These are phyloP conservation scores for Centropus bengalensis DNA, from an alignment of 2,113 vertebrate species.

Conservation along the genomic window DNA sequence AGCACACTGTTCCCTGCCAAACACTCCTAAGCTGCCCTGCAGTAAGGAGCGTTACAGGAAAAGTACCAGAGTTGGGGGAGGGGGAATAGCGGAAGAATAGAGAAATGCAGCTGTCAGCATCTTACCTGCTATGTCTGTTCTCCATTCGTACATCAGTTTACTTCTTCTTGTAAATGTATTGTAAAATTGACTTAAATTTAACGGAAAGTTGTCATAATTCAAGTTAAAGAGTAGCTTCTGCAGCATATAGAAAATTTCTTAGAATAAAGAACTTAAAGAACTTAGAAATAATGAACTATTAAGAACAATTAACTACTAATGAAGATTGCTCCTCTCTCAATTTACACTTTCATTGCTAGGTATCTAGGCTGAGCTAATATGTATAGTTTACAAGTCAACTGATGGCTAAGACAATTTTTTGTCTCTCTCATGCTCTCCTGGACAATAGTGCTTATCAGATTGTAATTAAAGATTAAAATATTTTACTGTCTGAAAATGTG, in stretches of 20 bases:
- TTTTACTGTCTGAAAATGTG: not conserved
- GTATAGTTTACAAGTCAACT: not conserved
- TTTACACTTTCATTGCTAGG: not conserved
- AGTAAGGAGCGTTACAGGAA: slow-evolving; percentile 5
- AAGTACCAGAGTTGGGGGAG: slow-evolving; percentile 19
- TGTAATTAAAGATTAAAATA: not conserved
- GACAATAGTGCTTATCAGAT: not conserved
- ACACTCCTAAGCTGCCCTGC: slow-evolving; percentile 43
- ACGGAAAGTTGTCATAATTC: not conserved
- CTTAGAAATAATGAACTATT: not conserved
- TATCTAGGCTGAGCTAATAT: not conserved
- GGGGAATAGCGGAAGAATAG: not conserved
- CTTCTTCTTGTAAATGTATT: not conserved
- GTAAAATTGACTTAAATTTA: not conserved
- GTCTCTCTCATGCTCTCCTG: not conserved
- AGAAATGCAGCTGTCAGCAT: not conserved
- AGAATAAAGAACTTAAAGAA: not conserved
- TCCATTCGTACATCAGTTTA: not conserved
- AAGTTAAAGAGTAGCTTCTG: not conserved
- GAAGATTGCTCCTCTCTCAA: not conserved
- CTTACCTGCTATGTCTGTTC: not conserved
- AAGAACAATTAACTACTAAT: not conserved
- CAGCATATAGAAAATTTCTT: not conserved
- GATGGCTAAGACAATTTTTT: not conserved
- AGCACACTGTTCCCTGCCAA: slow-evolving; percentile 46